Base-by-base conservation (phyloP, 1,140 invertebrate species). In the Philaenus spumarius region DNA sequence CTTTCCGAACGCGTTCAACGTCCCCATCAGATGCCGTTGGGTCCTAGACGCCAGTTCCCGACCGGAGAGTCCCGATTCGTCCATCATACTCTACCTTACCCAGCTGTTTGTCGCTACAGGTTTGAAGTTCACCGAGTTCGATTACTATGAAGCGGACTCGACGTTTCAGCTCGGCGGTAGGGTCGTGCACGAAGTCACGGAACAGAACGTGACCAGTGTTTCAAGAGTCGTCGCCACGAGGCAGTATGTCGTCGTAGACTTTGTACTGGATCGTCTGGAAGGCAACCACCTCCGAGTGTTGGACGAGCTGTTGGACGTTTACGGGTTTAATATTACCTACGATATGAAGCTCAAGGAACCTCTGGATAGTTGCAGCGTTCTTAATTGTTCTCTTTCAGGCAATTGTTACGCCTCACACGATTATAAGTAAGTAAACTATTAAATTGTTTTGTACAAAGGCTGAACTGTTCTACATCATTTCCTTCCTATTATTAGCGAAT, bases 281-380 rank as follows among this genome's bases (percentile, higher is more conserved):
- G 90, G 90, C 5, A 85, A 88, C 34, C 90, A 95, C 71, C 73
- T 94, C 37, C 75, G 92, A 1, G 89, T 90, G 0, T 72, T 90
- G 40, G 82, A 90, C 62, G 80, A 85, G 46, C 75, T 94, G 9
- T 75, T 93, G 19, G 83, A 92, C 60, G 89, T 92, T 2, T 93
- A 87, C 68, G 91, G 91, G 7, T 94, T 95, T 75, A 95, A 95
- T 71, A 84, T 94, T 61, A 95, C 91, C 5, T 95, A 93, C 69
- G 89, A 92, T 68, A 84, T 93, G 5, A 7, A 24, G 26, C 26
- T 30, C 3, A 30, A 30, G 26, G 26, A 30, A 9, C 26, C 26
- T 4, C 9, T 30, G 26, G 9, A 30, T 30, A 80, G 83, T 7
- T 94, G 90, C 69, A 88, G 83, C 40, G 82, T 87, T 15, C 79